Conservation (phyloP, 2,113 vertebrate genomes). For the Psammodynastes pulverulentus region DNA sequence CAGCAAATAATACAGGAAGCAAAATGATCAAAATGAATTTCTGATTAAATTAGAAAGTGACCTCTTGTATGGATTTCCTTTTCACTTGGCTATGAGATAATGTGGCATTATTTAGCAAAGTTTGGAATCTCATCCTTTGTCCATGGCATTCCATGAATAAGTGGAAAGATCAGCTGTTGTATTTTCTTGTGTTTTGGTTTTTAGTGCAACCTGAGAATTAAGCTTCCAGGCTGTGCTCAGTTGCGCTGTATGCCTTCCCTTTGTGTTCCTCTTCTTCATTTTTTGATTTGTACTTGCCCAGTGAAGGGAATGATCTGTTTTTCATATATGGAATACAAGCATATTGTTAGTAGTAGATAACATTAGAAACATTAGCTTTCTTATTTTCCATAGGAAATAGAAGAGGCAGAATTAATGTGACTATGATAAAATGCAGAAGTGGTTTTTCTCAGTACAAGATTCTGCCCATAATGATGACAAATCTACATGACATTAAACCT, state of each 20-base stretch:
- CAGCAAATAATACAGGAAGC: not conserved
- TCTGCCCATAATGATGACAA: not conserved
- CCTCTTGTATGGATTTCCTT: not conserved
- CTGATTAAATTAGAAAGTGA: not conserved
- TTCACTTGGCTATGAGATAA: not conserved
- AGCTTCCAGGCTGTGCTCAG: not conserved
- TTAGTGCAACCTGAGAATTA: not conserved
- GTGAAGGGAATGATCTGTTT: not conserved
- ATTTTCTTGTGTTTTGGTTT: not conserved
- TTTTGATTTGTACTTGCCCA: not conserved
- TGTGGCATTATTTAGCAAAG: not conserved
- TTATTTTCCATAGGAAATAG: not conserved
- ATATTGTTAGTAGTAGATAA: not conserved
- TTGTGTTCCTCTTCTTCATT: not conserved
- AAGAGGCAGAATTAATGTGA: not conserved
- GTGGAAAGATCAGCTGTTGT: not conserved
- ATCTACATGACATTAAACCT: not conserved
- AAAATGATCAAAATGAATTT: not conserved
- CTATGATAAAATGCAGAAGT: not conserved
- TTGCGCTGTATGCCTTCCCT: too few species aligned
- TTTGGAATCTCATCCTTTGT: not conserved
- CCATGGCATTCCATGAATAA: not conserved
- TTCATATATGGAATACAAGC: not conserved
- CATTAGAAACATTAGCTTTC: not conserved
- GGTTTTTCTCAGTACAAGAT: not conserved